Evolutionary conservation across 2,797 vertebrate species (phyloP), one percentile per base, ranked within the genome.

Genomic region (Neoniphon sammara): DNA sequence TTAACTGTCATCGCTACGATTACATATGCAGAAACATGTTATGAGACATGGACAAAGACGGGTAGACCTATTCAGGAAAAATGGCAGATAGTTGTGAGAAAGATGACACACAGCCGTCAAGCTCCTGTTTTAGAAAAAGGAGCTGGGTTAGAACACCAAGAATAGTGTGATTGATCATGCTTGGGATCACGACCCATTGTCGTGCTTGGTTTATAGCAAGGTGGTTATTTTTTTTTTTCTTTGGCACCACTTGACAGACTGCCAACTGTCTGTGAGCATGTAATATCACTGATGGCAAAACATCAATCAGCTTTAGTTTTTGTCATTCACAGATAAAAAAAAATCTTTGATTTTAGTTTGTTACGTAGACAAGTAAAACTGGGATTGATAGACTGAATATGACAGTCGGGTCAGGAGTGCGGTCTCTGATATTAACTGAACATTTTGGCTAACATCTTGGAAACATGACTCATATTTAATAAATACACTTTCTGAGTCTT

Each of bases 1-100:
- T 98, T 95, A 96, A 96, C 94, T 96, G 96, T 96, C 95, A 97
- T 93, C 70, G 94, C 94, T 96, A 95, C 90, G 96, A 93, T 93
- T 92, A 97, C 90, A 94, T 88, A 97, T 95, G 96, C 96, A 95
- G 95, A 95, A 95, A 96, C 95, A 97, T 70, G 94, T 95, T 90
- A 97, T 94, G 96, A 96, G 92, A 97, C 87, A 97, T 94, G 95
- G 94, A 96, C 86, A 94, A 83, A 94, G 94, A 95, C 89, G 91
- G 92, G 94, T 91, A 95, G 87, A 95, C 96, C 94, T 97, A 95
- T 90, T 95, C 85, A 89, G 94, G 85, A 68, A 88, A 94, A 94
- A 66, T 55, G 84, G n/a, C n/a, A n/a, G 44, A 15, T 23, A 57
- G 72, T 76, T 74, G 70, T 90, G 70, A 91, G 80, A 89, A 88